Base-by-base conservation (phyloP, 2,113 vertebrate genomes). In the Tetrax tetrax region DNA sequence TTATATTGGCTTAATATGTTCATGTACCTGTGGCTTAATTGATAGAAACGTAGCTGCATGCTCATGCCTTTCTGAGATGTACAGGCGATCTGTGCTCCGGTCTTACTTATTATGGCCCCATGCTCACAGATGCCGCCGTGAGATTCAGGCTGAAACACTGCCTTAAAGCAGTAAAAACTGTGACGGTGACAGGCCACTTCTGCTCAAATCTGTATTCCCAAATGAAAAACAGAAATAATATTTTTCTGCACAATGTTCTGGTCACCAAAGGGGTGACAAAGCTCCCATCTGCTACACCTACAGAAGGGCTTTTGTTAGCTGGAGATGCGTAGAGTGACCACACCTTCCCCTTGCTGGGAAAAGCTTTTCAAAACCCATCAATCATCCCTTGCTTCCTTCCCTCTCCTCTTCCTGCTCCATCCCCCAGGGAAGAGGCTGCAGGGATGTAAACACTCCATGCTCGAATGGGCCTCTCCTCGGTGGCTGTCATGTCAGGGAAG, bases 371-470 rank as follows among this genome's bases (percentile, higher is more conserved):
- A 91, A 88, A 79, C 63, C 83, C 71, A 89, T 93, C 92, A 90
- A 87, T 93, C 95, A 89, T 79, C 33, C 81, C 59, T 71, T 38
- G 50, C 71, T 97, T 94, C 88, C 87, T 89, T 94, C 54, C 71
- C 61, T 94, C 93, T 92, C 31, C 83, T 87, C 87, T 96, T 96
- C 90, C 91, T 96, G 72, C 61, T 57, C 47, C 91, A 91, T 70
- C 75, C 91, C 90, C 87, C 74, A 80, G 85, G 85, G 95, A 94
- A 97, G 41, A 96, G 83, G 83, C 74, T 87, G 65, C 54, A 90
- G 61, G 74, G 93, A 94, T 93, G 59, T 89, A 95, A 90, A 90
- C 72, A 76, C 77, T 91, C 1, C 28, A 66, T 57, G 72, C 90
- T 82, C 9, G 9, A 66, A 5, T 51, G 47, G 80, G 70, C 71